A percentile compares a stretch with the other conserved stretches of the same genome.
Evolutionary conservation across 2,888 invertebrate species (phyloP).

Genomic region (Macaria liturata): DNA sequence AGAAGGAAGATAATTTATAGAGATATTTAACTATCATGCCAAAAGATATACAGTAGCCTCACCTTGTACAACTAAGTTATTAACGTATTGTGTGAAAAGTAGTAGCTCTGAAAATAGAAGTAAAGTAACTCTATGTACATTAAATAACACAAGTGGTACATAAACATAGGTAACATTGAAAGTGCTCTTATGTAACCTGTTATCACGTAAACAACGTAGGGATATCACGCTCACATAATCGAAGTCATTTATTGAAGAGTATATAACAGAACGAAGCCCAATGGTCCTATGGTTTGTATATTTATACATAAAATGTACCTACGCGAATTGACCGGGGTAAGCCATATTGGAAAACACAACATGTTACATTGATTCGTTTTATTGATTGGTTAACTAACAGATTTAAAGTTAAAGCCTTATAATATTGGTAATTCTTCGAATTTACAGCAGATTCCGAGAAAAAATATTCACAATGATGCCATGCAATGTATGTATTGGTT

Average conservation of each 20-base stretch:
- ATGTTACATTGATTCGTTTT: slow-evolving; percentile 42
- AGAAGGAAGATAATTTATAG: too few species aligned
- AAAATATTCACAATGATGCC: slow-evolving; percentile 29
- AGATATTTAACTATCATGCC: too few species aligned
- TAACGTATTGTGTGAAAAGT: slow-evolving; percentile 33
- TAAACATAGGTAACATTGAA: slow-evolving; percentile 22
- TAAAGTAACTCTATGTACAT: slow-evolving; percentile 2
- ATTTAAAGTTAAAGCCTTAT: slow-evolving; percentile 7
- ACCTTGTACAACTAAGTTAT: slow-evolving; percentile 37
- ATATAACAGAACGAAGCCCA: slow-evolving; percentile 30
- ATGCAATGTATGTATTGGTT: slow-evolving; percentile 22
- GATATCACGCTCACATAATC: slow-evolving; percentile 7
- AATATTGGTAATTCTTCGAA: slow-evolving; percentile 4
- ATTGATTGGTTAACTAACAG: slow-evolving; percentile 26
- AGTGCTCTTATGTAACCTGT: slow-evolving; percentile 32
- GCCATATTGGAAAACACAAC: slow-evolving; percentile 74
- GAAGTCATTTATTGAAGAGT: slow-evolving; percentile 14
- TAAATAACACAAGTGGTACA: slow-evolving; percentile 6
- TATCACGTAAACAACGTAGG: slow-evolving; percentile 15
- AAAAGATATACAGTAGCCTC: slow-evolving; percentile 1
- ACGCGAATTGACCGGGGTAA: slow-evolving; percentile 51
- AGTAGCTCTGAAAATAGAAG: slow-evolving; percentile 25
- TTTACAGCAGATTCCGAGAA: slow-evolving; percentile 14
- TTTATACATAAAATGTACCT: slow-evolving; percentile 44
- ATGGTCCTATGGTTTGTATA: slow-evolving; percentile 32